Evolutionary conservation across 2,888 invertebrate genomes (phyloP), one percentile per base, ranked within the genome.

Genomic region (Drosophila aldrichi): DNA sequence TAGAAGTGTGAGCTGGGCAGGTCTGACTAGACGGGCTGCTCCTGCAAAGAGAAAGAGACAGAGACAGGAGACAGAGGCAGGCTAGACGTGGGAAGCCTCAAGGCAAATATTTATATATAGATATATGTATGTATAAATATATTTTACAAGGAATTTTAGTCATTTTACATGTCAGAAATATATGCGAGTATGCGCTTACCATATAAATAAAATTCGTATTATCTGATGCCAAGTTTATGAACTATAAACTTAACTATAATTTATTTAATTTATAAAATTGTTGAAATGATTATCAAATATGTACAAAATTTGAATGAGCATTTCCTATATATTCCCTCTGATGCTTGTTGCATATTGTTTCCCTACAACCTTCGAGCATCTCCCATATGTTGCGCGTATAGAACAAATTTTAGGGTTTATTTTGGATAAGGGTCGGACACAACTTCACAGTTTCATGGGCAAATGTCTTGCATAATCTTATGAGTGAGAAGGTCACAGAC

Each of bases 381-480:
- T 1, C 12, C n/a, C 6, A 32, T 18, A 32, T 8, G 7, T 14
- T 49, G 7, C 12, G 32, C 18, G 14, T 18, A 18, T 14, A 32
- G 18, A 32, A 0, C 1, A 18, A 29, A n/a, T 32, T 32, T 1
- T 34, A 14, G 2, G 3, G 14, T 34, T 16, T 22, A 14, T 16
- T 16, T 34, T 56, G 73, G 64, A 70, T 62, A 8, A 61, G 79
- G 70, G 65, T 76, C 34, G 7, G 12, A 18, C 38, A 44, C 20
- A 48, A 16, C 12, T 29, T 22, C 6, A 20, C 3, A 40, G 22
- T 6, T 25, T 32, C 44, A 66, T 32, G 48, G 22, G 20, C 29
- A 34, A 43, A 71, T 40, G 22, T 38, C 49, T 43, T 18, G 25
- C 25, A 40, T 36, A 22, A 34, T 34, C 8, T 7, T 20, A 20